A percentile compares a stretch with the other conserved stretches of the same genome.
Conservation (phyloP, 1,140 invertebrate species). For the Lerema accius region DNA sequence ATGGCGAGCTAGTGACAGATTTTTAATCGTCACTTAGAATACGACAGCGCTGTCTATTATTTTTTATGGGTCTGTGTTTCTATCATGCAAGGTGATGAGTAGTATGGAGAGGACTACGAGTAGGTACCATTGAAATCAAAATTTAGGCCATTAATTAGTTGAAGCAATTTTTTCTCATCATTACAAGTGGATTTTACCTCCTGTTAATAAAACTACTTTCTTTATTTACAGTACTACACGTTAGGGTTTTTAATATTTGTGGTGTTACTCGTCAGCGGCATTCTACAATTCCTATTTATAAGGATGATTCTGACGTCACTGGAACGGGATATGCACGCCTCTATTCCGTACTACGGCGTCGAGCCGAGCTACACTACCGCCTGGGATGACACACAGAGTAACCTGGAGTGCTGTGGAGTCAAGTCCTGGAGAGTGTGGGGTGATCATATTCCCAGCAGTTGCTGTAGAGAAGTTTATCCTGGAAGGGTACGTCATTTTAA, state of each 20-base stretch:
- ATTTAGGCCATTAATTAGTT: no score
- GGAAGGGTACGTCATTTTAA: slow-evolving; percentile 84
- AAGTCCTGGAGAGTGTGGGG: slow-evolving; percentile 89
- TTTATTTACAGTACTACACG: slow-evolving; percentile 91
- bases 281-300: slow-evolving; percentile 94
- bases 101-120: no score
- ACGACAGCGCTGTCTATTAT: no score
- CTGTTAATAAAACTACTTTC: no score
- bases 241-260: slow-evolving; percentile 93
- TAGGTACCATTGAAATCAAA: no score
- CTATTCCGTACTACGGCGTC: slow-evolving; percentile 88
- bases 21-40: no score
- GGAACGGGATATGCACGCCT: slow-evolving; percentile 90
- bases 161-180: no score
- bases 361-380: slow-evolving; percentile 87
- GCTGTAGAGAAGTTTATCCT: slow-evolving; percentile 87
- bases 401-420: slow-evolving; percentile 93
- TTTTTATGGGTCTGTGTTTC: no score
- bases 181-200: no score
- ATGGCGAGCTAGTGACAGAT: no score
- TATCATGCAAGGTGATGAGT: no score
- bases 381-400: slow-evolving; percentile 92
- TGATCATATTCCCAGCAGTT: slow-evolving; percentile 89
- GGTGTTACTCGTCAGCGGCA: slow-evolving; percentile 93
- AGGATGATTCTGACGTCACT: slow-evolving; percentile 88